These are phyloP conservation scores for Oxyura jamaicensis DNA, from an alignment of 2,113 vertebrate species.

Conservation along the genomic window DNA sequence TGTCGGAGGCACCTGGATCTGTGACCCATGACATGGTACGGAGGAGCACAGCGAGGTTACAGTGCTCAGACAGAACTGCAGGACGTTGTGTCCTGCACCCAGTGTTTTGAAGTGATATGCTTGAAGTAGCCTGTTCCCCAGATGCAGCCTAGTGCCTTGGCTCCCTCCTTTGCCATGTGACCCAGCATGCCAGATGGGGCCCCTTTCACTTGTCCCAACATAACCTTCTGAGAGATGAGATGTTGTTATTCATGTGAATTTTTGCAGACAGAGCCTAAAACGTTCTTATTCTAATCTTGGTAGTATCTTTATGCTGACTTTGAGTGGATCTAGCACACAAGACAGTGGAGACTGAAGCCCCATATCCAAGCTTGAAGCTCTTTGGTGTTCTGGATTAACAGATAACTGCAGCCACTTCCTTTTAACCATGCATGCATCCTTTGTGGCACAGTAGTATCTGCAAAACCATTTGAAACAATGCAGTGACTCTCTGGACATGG, in stretches of 20 bases:
- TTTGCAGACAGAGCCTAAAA: neutral
- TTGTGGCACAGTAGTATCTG: neutral
- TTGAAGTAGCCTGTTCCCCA: neutral
- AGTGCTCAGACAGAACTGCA: accelerated
- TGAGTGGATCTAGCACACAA: neutral
- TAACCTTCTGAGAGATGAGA: neutral
- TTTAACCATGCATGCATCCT: neutral
- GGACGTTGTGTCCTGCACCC: accelerated
- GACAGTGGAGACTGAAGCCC: neutral
- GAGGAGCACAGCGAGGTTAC: accelerated
- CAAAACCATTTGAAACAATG: neutral
- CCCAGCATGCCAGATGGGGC: slow-evolving; percentile 5
- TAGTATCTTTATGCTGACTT: neutral
- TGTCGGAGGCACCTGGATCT: neutral
- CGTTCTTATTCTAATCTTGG: neutral
- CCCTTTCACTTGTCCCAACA: neutral
- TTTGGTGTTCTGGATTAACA: neutral
- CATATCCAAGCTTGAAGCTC: neutral
- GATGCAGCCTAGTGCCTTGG: neutral
- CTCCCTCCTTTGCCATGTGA: neutral
- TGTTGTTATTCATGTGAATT: neutral
- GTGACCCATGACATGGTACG: accelerated
- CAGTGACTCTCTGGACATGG: neutral
- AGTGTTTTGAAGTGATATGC: accelerated
- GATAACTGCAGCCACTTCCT: neutral